Evolutionary conservation across 1,140 invertebrate genomes (phyloP), one percentile per base, ranked within the genome.

Genomic region (Trichomalopsis sarcophagae): DNA sequence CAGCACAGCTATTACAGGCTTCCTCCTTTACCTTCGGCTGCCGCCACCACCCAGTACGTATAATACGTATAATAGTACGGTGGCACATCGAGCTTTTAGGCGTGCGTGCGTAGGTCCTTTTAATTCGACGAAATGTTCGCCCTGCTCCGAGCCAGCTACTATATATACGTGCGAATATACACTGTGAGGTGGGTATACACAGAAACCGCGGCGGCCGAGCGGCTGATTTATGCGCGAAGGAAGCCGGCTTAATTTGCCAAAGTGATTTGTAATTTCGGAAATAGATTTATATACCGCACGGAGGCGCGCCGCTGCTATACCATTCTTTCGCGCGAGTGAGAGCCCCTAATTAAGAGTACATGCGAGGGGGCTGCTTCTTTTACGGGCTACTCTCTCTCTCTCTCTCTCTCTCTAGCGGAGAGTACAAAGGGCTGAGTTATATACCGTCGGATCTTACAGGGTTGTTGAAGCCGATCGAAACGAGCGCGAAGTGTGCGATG

Each of bases 181-280:
- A 62, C 55, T 21, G 6, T 14, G 14, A 21, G 14, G 21, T 21
- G 1, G 5, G 13, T 55, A 62, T 62, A 62, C 17, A 62, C 55
- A 62, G 17, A n/a, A 7, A 44, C 23, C 50, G 9, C 14, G 17
- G 30, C 13, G 47, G 11, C 0, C 27, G 47, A 73, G 10, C 33
- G 1, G 55, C 74, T 83, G 81, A 83, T 83, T 76, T 68, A 68
- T 76, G 74, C 80, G 44, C 44, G 21, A 69, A 27, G 80, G 69
- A n/a, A n/a, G 44, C n/a, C 13, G 33, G 78, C 76, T 85, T 81
- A 80, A 85, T 85, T 85, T 85, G 77, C 77, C 84, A 75, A 85
- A 85, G 84, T 81, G 84, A 85, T 85, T 81, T 76, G 78, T 81
- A 85, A 84, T 79, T 79, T 79, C 40, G 81, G 81, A n/a, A 50